phyloP scores from a whole-genome alignment of 2,797 vertebrate species.

The Anas acuta region DNA sequence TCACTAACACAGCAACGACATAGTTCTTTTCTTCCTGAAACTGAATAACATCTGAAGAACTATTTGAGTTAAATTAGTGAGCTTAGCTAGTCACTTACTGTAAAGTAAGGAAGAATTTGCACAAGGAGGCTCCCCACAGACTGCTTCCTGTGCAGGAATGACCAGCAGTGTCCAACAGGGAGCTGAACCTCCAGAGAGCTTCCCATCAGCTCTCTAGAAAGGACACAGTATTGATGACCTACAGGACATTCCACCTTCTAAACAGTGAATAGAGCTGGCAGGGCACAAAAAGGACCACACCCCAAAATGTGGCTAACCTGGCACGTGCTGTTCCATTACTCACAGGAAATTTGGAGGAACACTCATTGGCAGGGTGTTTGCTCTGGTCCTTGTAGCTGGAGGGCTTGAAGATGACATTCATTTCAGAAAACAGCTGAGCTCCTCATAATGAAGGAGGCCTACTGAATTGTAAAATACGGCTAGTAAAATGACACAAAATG shows the following conservation, averaged over 20 bases:
- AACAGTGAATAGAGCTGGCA: not conserved
- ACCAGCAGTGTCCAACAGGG: not conserved
- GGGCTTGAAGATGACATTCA: rapidly evolving
- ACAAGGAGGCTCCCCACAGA: not conserved
- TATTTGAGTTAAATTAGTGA: not conserved
- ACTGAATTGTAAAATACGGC: not conserved
- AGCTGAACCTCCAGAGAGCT: not conserved
- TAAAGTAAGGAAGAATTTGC: not conserved
- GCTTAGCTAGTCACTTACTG: not conserved
- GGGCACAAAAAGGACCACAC: not conserved
- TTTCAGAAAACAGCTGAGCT: not conserved
- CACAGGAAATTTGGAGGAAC: not conserved
- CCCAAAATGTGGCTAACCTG: not conserved
- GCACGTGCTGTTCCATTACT: not conserved
- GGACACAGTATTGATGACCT: rapidly evolving
- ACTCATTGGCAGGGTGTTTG: not conserved
- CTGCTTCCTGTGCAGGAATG: not conserved
- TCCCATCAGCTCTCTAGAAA: not conserved
- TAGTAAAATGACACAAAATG: not conserved
- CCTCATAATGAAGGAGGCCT: not conserved
- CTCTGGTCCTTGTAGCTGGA: not conserved
- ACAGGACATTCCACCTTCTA: not conserved
- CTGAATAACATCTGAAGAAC: not conserved
- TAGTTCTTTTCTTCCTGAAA: not conserved
- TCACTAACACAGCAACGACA: not conserved